phyloP scores from a whole-genome alignment of 1,140 invertebrate genomes.

The Zaprionus tsacasi region DNA sequence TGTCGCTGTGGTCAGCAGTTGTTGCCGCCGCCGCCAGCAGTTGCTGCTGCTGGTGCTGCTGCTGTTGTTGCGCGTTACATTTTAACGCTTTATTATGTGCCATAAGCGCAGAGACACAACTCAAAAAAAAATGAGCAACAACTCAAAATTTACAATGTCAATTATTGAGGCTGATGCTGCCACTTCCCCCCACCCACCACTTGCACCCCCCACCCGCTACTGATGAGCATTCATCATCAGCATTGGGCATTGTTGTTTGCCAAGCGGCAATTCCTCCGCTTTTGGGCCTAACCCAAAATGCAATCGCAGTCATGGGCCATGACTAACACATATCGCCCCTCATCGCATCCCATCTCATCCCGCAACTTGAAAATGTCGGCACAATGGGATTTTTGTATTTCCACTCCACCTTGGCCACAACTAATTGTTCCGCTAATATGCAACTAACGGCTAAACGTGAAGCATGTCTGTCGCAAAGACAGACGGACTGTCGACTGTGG shows the following conservation, averaged over 20 bases:
- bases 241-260: constrained; percentile 9
- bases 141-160: constrained; percentile 66
- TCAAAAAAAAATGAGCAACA: constrained; percentile 33
- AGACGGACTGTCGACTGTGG: background rate
- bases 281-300: constrained; percentile 36
- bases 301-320: constrained; percentile 25
- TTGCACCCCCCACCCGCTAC: background rate
- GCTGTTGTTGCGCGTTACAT: constrained; percentile 71
- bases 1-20: constrained; percentile 8
- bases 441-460: constrained; percentile 1
- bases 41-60: constrained; percentile 13
- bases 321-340: constrained; percentile 17
- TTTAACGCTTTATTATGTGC: constrained; percentile 80
- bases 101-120: constrained; percentile 49
- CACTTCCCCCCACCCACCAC: background rate
- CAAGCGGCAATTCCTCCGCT: constrained; percentile 2
- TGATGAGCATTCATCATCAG: constrained; percentile 54
- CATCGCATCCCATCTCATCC: background rate
- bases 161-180: constrained; percentile 53
- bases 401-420: constrained; percentile 10
- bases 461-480: background rate
- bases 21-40: constrained; percentile 20
- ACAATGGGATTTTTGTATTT: constrained; percentile 38
- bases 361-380: constrained; percentile 7
- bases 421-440: constrained; percentile 15